Base-by-base conservation (phyloP, 1,140 invertebrate species). In the Chironomus striatipennis region DNA sequence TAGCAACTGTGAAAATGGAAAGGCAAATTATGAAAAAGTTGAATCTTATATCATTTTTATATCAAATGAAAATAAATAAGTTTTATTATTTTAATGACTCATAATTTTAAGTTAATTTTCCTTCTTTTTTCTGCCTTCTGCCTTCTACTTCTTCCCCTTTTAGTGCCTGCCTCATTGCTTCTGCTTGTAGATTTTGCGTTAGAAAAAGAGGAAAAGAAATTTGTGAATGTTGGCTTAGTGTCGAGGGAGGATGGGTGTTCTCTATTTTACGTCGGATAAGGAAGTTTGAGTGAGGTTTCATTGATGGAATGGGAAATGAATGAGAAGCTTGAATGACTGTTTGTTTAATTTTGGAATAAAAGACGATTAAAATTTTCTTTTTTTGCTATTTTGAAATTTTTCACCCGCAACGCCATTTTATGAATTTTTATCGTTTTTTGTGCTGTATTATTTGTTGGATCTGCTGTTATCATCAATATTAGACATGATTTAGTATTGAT, bases 71-170 rank as follows among this genome's bases (percentile, higher is more conserved):
- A 67, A 67, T 67, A 67, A 67, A 67, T 67, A 18, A 67, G 64
- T 67, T 67, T 67, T 67, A 67, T 67, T 17, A 67, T 67, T 67
- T 67, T 67, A 67, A 67, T 67, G 64, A 20, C 18, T 67, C n/a
- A 67, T 67, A 67, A 67, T 67, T 67, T 67, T 67, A 20, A 67
- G 64, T 67, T 67, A 67, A 67, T 67, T 67, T 67, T 67, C 64
- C 64, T 8, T 34, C n/a, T 67, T 67, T 18, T 67, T 67, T 67
- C n/a, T 67, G 8, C 18, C n/a, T 67, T 67, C n/a, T n/a, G n/a
- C n/a, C n/a, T n/a, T n/a, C 17, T 67, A 6, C n/a, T 67, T 17
- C n/a, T 8, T 17, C n/a, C 64, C 4, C 17, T n/a, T 15, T 67
- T 67, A n/a, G 9, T 47, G 43, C n/a, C n/a, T n/a, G n/a, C 9